A percentile compares a stretch with the other conserved stretches of the same genome.
These are phyloP conservation scores for Hydriomena furcata DNA, from an alignment of 2,888 invertebrate species.

Conservation along the genomic window DNA sequence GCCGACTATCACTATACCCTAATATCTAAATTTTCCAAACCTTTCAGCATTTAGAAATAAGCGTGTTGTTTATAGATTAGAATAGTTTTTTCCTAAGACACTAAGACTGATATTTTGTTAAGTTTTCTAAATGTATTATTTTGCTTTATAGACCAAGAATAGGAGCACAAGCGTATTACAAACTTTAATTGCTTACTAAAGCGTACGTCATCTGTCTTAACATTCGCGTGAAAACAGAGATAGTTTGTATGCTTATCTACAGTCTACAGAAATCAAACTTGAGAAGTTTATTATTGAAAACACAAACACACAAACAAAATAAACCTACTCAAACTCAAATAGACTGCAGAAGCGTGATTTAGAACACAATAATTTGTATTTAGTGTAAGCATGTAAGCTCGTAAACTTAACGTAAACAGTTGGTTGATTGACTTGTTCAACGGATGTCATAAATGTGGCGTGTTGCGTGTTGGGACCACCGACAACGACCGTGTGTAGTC, in stretches of 20 bases:
- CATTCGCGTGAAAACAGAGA: background rate
- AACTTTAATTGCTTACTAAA: no score
- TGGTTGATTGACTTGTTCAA: constrained; percentile 46
- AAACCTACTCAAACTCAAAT: constrained; percentile 9
- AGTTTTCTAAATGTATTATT: no score
- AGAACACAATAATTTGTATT: constrained; percentile 25
- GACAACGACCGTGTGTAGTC: constrained; percentile 31
- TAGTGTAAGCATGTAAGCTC: constrained; percentile 38
- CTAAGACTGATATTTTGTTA: no score
- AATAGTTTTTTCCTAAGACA: no score
- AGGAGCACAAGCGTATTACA: no score
- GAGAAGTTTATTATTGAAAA: constrained; percentile 14
- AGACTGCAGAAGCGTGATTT: constrained; percentile 15
- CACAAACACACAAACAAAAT: constrained; percentile 11
- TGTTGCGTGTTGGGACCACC: constrained; percentile 33
- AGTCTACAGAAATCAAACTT: background rate
- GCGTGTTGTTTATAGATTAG: no score
- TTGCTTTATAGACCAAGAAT: no score
- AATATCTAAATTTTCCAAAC: no score
- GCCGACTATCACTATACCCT: no score
- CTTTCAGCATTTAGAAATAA: no score
- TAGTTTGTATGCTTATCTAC: background rate
- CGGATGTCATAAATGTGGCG: constrained; percentile 49
- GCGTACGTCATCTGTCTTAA: no score
- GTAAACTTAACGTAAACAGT: constrained; percentile 54